A percentile compares a stretch with the other conserved stretches of the same genome.
Conservation (phyloP, 2,888 invertebrate genomes). For the Glyphotaelius pellucidus region DNA sequence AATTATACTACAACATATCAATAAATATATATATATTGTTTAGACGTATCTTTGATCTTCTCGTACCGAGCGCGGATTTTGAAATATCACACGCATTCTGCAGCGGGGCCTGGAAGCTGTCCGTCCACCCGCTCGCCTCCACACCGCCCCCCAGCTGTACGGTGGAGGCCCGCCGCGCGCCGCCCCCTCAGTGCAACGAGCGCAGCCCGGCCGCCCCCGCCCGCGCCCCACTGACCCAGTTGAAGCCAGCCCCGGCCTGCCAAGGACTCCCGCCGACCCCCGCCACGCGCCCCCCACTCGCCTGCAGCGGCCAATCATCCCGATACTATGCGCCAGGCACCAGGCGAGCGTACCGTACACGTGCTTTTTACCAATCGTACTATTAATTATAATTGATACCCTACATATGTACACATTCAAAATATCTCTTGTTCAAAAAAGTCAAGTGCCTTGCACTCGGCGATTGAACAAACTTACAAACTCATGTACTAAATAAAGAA, state of each 20-base stretch:
- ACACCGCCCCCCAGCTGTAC: neutral
- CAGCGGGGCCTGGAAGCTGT: neutral
- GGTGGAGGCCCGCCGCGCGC: neutral
- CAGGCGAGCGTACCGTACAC: conserved; percentile 8
- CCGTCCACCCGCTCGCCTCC: neutral
- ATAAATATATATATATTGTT: no score
- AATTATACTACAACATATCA: no score
- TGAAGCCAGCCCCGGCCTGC: neutral
- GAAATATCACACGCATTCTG: neutral
- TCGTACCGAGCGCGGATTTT: neutral
- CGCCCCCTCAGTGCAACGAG: conserved; percentile 38
- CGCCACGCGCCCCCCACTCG: conserved; percentile 26
- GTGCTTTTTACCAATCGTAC: neutral
- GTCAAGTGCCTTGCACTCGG: no score
- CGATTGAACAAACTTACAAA: no score
- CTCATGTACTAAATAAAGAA: no score
- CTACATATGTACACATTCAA: neutral
- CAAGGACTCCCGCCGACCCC: conserved; percentile 30
- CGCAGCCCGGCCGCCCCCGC: conserved; percentile 58
- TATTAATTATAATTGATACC: neutral
- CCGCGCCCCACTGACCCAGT: conserved; percentile 51
- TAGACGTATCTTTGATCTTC: neutral
- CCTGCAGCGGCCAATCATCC: conserved; percentile 15
- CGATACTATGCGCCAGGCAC: conserved; percentile 16
- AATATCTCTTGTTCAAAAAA: no score